These are phyloP conservation scores for Cataglyphis livida DNA, from an alignment of 2,888 invertebrate genomes.

Conservation along the genomic window DNA sequence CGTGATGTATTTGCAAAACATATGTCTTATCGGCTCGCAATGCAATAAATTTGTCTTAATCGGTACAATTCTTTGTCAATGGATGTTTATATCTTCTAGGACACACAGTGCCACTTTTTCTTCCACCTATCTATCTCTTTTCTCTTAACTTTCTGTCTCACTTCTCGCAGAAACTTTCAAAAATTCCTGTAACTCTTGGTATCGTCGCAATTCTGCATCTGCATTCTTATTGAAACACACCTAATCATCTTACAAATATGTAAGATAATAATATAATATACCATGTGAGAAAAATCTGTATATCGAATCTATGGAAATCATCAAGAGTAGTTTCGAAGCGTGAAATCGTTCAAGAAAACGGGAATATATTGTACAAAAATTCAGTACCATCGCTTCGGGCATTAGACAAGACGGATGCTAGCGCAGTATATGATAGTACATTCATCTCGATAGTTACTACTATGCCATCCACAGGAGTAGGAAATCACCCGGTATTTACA, in stretches of 20 bases:
- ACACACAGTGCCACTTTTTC: conserved; percentile 8
- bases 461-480: conserved; percentile 54
- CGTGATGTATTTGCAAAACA: background rate
- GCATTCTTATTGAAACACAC: background rate
- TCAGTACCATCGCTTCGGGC: conserved; percentile 28
- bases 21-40: background rate
- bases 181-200: background rate
- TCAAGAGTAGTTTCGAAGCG: conserved; percentile 29
- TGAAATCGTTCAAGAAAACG: conserved; percentile 49
- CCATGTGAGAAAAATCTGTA: background rate
- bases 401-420: conserved; percentile 55
- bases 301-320: conserved; percentile 11
- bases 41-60: background rate
- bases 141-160: conserved; percentile 10
- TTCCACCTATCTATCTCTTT: background rate
- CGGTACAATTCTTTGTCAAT: background rate
- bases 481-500: conserved; percentile 75
- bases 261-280: background rate
- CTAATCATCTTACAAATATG: background rate
- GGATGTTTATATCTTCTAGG: background rate
- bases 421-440: conserved; percentile 46
- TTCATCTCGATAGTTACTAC: conserved; percentile 61
- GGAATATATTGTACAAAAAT: conserved; percentile 65
- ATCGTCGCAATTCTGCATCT: background rate
- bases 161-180: conserved; percentile 1